These are phyloP conservation scores for Eupithecia vulgata DNA, from an alignment of 2,888 invertebrate species.

Conservation along the genomic window DNA sequence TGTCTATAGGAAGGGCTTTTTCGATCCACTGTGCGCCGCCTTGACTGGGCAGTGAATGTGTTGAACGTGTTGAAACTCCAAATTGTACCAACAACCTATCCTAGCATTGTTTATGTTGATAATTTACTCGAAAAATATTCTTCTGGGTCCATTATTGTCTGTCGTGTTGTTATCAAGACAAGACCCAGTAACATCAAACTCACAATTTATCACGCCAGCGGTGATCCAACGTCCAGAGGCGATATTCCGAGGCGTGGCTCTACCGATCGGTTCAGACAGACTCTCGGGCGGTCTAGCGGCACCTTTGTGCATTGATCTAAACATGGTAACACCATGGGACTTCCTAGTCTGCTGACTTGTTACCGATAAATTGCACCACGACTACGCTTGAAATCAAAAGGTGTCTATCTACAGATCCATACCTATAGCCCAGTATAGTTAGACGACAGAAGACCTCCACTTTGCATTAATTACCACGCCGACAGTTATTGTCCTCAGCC, in stretches of 20 bases:
- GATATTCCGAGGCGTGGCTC: conserved; percentile 19
- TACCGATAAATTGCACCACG: conserved; percentile 47
- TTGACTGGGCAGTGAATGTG: not conserved
- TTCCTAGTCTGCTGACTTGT: conserved; percentile 61
- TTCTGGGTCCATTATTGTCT: not conserved
- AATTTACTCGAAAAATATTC: conserved; percentile 1
- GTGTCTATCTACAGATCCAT: not conserved
- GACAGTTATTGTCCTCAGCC: no score
- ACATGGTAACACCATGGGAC: conserved; percentile 69
- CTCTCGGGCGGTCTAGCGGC: conserved; percentile 62
- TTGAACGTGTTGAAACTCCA: not conserved
- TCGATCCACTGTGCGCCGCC: no score
- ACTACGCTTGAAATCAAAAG: conserved; percentile 1
- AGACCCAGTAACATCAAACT: not conserved
- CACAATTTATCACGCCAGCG: not conserved
- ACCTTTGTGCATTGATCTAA: conserved; percentile 79
- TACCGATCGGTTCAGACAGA: conserved; percentile 19
- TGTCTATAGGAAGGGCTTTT: no score
- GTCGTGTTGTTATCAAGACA: not conserved
- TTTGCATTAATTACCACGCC: no score
- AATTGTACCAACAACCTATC: not conserved
- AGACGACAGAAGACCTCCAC: no score
- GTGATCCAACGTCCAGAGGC: conserved; percentile 19
- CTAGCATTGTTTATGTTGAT: not conserved
- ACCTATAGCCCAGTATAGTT: no score